Evolutionary conservation across 1,140 invertebrate genomes (phyloP).

Genomic region (Cyclina sinensis): DNA sequence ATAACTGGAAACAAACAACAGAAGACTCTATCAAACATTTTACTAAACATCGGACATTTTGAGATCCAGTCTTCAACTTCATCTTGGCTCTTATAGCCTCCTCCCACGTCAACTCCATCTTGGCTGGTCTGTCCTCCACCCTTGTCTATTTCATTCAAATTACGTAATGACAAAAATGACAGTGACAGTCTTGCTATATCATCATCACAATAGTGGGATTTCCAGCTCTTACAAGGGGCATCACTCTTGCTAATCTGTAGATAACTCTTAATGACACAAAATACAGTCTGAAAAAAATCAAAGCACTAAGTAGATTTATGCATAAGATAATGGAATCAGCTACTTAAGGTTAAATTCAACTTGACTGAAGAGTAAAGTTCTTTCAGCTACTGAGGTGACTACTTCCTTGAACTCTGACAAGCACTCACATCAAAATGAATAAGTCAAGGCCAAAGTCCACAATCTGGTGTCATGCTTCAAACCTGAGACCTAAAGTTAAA

Average conservation of each 20-base stretch:
- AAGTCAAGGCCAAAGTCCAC: too few species aligned
- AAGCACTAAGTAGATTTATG: too few species aligned
- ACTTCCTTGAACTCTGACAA: too few species aligned
- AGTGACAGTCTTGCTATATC: conserved; percentile 8
- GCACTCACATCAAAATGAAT: too few species aligned
- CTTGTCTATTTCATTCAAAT: neutral
- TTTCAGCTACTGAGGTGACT: too few species aligned
- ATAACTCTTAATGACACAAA: conserved; percentile 30
- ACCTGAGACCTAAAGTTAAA: too few species aligned
- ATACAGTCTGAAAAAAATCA: conserved; percentile 48
- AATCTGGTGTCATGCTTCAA: too few species aligned
- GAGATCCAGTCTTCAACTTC: conserved; percentile 78
- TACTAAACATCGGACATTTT: conserved; percentile 72
- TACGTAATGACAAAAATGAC: neutral
- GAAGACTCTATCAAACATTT: conserved; percentile 77
- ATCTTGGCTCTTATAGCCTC: conserved; percentile 44
- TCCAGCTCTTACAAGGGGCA: conserved; percentile 16
- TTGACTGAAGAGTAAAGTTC: too few species aligned
- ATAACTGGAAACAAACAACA: conserved; percentile 72
- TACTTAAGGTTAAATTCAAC: too few species aligned
- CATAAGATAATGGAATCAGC: too few species aligned
- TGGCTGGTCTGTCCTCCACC: neutral
- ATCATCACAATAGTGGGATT: neutral
- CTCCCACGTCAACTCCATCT: conserved; percentile 1
- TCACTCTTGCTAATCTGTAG: conserved; percentile 26